A percentile compares a stretch with the other conserved stretches of the same genome.
Conservation (phyloP, 2,113 vertebrate species). For the Notechis scutatus region DNA sequence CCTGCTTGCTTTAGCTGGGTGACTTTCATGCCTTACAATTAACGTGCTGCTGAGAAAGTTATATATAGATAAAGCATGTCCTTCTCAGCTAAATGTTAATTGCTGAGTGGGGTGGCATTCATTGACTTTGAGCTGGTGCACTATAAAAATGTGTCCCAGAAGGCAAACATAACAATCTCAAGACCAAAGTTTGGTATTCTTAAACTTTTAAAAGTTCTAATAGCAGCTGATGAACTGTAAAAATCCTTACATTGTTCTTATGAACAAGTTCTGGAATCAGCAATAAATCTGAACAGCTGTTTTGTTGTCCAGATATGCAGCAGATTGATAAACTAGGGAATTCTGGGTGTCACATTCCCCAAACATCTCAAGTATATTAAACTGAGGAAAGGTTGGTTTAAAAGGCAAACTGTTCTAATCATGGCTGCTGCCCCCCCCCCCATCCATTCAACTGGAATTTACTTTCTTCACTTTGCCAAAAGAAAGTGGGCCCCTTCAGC, state of each 20-base stretch:
- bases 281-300: constrained; percentile 89
- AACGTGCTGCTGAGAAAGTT: background rate
- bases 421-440: no score
- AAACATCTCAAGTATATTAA: background rate
- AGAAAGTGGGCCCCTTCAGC: background rate
- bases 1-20: background rate
- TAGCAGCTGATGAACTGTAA: constrained; percentile 95
- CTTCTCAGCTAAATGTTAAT: background rate
- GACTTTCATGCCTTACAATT: background rate
- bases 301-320: constrained; percentile 93
- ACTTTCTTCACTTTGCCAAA: background rate
- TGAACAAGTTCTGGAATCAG: constrained; percentile 82
- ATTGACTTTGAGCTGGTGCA: background rate
- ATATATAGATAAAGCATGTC: background rate
- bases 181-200: background rate
- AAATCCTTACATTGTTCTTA: constrained; percentile 84
- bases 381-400: background rate
- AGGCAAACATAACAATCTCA: background rate
- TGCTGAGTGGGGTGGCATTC: background rate
- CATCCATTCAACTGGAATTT: background rate
- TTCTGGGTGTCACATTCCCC: background rate
- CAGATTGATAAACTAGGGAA: constrained; percentile 83
- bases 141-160: background rate
- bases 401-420: background rate
- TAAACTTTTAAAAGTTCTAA: constrained; percentile 83